phyloP scores from a whole-genome alignment of 1,140 invertebrate genomes.

The Yoshiicerus persimilis region DNA sequence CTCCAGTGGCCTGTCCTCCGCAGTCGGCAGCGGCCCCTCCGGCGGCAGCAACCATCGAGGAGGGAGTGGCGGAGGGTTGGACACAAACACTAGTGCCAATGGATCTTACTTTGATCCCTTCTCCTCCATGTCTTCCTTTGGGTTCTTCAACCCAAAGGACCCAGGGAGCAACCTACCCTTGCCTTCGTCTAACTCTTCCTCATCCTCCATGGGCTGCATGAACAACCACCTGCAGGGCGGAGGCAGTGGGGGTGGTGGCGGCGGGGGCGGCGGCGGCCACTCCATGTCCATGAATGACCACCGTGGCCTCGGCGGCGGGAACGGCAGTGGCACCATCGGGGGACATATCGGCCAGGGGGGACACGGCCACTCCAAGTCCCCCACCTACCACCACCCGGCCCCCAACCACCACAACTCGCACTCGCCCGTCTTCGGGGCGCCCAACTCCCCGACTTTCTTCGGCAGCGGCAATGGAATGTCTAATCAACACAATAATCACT shows the following conservation, averaged over 20 bases:
- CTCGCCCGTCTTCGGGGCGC: conserved; percentile 33
- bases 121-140: conserved; percentile 43
- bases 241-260: neutral
- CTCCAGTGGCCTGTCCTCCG: neutral
- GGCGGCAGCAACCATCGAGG: neutral
- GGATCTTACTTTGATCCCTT: conserved; percentile 45
- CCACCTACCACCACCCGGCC: conserved; percentile 32
- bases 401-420: conserved; percentile 27
- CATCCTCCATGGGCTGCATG: neutral
- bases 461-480: conserved; percentile 18
- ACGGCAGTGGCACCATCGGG: neutral
- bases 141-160: conserved; percentile 49
- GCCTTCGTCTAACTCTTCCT: neutral
- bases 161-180: conserved; percentile 25
- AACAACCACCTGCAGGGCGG: conserved; percentile 26
- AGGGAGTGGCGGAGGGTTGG: neutral
- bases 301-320: neutral
- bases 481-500: conserved; percentile 23
- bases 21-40: neutral
- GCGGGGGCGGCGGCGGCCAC: neutral
- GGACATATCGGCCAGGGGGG: neutral
- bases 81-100: neutral
- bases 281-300: neutral
- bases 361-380: conserved; percentile 39
- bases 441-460: conserved; percentile 39